phyloP scores from a whole-genome alignment of 2,888 invertebrate species.

The Lagria hirta region DNA sequence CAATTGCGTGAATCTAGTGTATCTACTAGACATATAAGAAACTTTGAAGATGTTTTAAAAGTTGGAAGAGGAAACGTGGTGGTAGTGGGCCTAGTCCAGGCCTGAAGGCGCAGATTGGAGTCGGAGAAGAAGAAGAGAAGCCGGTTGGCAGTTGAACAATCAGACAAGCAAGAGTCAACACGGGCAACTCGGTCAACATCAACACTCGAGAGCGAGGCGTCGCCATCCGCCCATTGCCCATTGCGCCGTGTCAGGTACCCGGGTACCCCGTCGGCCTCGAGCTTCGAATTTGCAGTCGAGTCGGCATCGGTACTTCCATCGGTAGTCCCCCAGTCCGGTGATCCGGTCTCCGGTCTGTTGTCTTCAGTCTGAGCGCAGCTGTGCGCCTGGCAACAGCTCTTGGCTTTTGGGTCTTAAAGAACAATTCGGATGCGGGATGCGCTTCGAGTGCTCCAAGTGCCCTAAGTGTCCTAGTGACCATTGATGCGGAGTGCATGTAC shows the following conservation, averaged over 20 bases:
- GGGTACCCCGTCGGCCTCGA: slow-evolving; percentile 8
- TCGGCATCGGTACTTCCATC: slow-evolving; percentile 28
- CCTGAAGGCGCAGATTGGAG: slow-evolving; percentile 7
- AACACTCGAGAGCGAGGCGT: slow-evolving; percentile 25
- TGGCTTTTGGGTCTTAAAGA: slow-evolving; percentile 33
- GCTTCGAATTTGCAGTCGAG: slow-evolving; percentile 17
- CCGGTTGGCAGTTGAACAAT: slow-evolving; percentile 29
- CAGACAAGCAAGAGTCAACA: slow-evolving; percentile 29
- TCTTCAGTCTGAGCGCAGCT: slow-evolving; percentile 24
- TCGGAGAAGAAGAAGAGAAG: slow-evolving; percentile 2
- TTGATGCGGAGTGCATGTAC: slow-evolving; percentile 52
- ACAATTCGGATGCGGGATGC: slow-evolving; percentile 36
- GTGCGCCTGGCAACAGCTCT: slow-evolving; percentile 40
- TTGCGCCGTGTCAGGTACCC: slow-evolving; percentile 6
- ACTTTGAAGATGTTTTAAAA: slow-evolving; percentile 5
- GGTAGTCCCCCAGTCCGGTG: slow-evolving; percentile 21
- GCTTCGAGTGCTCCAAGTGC: slow-evolving; percentile 33
- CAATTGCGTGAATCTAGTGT: no score
- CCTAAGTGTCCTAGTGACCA: slow-evolving; percentile 37
- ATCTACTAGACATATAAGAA: no score
- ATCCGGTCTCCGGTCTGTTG: slow-evolving; percentile 20
- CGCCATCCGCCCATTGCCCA: slow-evolving; percentile 20
- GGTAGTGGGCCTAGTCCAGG: no score
- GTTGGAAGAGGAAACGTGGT: slow-evolving; percentile 1
- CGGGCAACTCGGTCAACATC: slow-evolving; percentile 28